These are phyloP conservation scores for Eristalis arbustorum DNA, from an alignment of 2,888 invertebrate species.

Conservation along the genomic window DNA sequence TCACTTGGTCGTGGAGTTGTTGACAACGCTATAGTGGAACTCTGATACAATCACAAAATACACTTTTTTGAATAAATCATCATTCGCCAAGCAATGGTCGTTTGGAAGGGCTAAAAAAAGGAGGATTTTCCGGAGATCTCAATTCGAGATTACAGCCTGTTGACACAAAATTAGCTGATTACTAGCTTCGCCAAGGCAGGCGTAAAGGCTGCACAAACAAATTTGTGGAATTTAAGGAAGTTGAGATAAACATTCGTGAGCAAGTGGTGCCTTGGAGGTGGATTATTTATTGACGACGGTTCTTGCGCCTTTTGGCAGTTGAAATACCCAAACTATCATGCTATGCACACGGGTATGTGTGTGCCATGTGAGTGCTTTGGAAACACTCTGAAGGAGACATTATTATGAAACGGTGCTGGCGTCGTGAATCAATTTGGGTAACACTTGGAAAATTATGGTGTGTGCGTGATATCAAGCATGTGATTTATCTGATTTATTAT, in stretches of 20 bases:
- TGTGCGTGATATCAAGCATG: too few relatives aligned
- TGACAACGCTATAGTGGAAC: not conserved
- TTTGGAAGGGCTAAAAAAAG: not conserved
- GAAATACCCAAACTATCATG: not conserved
- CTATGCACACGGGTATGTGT: not conserved
- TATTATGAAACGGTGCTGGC: not conserved
- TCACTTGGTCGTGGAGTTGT: not conserved
- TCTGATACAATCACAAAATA: not conserved
- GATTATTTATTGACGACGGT: not conserved
- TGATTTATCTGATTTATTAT: too few relatives aligned
- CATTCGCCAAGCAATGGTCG: not conserved
- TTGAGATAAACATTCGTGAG: not conserved
- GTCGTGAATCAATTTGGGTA: too few relatives aligned
- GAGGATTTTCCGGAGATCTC: not conserved
- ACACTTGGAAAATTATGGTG: too few relatives aligned
- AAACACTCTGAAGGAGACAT: not conserved
- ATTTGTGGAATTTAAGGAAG: not conserved
- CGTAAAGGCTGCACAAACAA: not conserved
- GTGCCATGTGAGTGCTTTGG: not conserved
- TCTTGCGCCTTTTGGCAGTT: not conserved
- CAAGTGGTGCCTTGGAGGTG: not conserved
- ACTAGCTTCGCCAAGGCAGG: not conserved
- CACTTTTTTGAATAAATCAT: not conserved
- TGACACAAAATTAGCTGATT: not conserved
- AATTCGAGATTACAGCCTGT: not conserved